Evolutionary conservation across 2,113 vertebrate genomes (phyloP).

Genomic region (Epinephelus lanceolatus): DNA sequence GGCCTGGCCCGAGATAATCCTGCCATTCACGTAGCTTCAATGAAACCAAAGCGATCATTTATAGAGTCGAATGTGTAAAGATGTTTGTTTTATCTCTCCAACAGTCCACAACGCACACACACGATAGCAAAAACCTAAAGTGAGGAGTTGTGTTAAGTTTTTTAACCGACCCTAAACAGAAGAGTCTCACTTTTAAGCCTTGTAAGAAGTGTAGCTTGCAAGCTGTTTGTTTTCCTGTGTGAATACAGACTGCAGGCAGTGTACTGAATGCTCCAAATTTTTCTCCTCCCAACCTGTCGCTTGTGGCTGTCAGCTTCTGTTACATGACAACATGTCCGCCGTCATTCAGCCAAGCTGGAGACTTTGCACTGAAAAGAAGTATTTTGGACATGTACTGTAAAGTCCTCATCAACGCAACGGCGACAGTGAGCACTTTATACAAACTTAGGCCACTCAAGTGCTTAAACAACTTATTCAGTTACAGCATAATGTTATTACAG

Average conservation of each 20-base stretch:
- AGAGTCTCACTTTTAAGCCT: constrained; percentile 13
- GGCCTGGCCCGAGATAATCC: constrained; percentile 85
- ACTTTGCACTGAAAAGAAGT: constrained; percentile 88
- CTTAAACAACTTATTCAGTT: constrained; percentile 80
- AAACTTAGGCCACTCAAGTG: constrained; percentile 85
- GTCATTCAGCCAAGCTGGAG: constrained; percentile 87
- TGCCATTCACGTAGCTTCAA: constrained; percentile 84
- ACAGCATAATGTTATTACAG: constrained; percentile 57
- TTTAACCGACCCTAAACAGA: constrained; percentile 30
- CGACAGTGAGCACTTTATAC: constrained; percentile 80
- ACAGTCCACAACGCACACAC: constrained; percentile 48
- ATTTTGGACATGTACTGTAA: constrained; percentile 78
- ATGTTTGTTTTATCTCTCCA: constrained; percentile 26
- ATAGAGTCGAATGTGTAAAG: constrained; percentile 96
- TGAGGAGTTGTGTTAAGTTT: constrained; percentile 26
- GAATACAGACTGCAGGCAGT: constrained; percentile 40
- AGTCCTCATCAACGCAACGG: constrained; percentile 71
- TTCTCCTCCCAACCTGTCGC: constrained; percentile 50
- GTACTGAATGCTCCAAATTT: constrained; percentile 44
- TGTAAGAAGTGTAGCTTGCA: constrained; percentile 49
- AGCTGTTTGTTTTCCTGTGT: constrained; percentile 51
- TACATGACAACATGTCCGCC: constrained; percentile 83
- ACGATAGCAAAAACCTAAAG: constrained; percentile 22
- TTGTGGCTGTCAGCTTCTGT: constrained; percentile 72
- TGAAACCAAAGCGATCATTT: constrained; percentile 98